Percentiles rank a stretch among this genome's conserved stretches.
Conservation (phyloP, 92 coral and sea anemone genomes). For the Siderastrea radians region DNA sequence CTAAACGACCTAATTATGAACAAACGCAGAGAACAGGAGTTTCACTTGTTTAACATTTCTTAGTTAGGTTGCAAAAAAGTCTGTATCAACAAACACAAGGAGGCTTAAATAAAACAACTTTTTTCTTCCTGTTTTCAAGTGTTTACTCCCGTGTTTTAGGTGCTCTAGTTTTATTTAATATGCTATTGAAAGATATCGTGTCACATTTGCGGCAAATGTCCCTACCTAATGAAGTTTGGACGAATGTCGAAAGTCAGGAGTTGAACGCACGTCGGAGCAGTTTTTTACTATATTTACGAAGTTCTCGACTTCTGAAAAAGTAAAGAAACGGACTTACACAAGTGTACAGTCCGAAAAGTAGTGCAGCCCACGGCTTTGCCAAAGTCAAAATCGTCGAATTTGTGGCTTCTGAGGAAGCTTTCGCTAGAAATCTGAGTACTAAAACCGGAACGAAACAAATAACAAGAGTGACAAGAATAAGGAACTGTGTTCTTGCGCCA, state of each 20-base stretch:
- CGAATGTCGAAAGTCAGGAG: background rate
- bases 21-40: too few species aligned
- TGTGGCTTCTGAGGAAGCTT: background rate
- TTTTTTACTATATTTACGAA: slow-evolving; percentile 7
- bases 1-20: too few species aligned
- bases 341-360: background rate
- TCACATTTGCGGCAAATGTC: too few species aligned
- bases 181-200: too few species aligned
- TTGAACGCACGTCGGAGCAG: background rate
- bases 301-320: slow-evolving; percentile 12
- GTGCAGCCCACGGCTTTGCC: background rate
- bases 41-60: too few species aligned
- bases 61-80: too few species aligned
- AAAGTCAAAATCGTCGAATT: background rate
- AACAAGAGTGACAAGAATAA: background rate
- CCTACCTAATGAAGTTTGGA: too few species aligned
- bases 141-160: too few species aligned
- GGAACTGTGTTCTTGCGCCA: background rate
- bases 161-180: too few species aligned
- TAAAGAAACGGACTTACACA: slow-evolving; percentile 13
- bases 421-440: background rate
- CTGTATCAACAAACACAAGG: too few species aligned
- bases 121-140: too few species aligned
- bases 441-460: slow-evolving; percentile 9
- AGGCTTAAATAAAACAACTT: too few species aligned